Percentiles rank a stretch among this genome's conserved stretches.
Evolutionary conservation across 2,888 invertebrate genomes (phyloP).

Genomic region (Quadriops clusia): DNA sequence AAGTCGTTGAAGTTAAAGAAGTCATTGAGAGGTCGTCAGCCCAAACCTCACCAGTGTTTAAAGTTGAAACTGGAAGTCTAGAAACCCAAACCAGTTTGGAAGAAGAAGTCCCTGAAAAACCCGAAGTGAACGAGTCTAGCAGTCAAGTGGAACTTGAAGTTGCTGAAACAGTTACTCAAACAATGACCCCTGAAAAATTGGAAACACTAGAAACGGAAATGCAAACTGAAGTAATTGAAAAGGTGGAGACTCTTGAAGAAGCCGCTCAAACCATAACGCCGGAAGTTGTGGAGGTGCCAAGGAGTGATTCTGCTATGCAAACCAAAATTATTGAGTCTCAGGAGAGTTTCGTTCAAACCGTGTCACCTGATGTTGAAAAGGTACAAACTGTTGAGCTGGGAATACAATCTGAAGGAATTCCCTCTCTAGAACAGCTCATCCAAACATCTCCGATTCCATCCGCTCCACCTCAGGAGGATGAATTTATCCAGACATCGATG

Average conservation of each 20-base stretch:
- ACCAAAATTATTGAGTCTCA: conserved; percentile 25
- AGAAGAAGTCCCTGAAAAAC: conserved; percentile 20
- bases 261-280: conserved; percentile 28
- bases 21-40: conserved; percentile 36
- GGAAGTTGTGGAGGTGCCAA: conserved; percentile 21
- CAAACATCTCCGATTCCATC: conserved; percentile 43
- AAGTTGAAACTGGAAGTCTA: conserved; percentile 20
- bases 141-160: conserved; percentile 16
- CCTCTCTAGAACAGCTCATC: conserved; percentile 31
- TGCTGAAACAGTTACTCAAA: conserved; percentile 18
- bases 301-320: conserved; percentile 32
- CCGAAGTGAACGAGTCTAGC: conserved; percentile 17
- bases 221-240: conserved; percentile 35
- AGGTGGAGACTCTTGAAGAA: conserved; percentile 26
- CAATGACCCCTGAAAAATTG: conserved; percentile 22
- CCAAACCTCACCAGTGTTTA: conserved; percentile 37
- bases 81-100: conserved; percentile 8
- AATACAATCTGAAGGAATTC: conserved; percentile 21
- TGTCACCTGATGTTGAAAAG: conserved; percentile 29
- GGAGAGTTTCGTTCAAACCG: conserved; percentile 35
- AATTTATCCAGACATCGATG: conserved; percentile 20
- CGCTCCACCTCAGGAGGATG: conserved; percentile 20
- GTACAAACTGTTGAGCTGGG: conserved; percentile 24
- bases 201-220: conserved; percentile 34
- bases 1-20: conserved; percentile 29